These are phyloP conservation scores for Lonchura striata DNA, from an alignment of 2,113 vertebrate species.

Conservation along the genomic window DNA sequence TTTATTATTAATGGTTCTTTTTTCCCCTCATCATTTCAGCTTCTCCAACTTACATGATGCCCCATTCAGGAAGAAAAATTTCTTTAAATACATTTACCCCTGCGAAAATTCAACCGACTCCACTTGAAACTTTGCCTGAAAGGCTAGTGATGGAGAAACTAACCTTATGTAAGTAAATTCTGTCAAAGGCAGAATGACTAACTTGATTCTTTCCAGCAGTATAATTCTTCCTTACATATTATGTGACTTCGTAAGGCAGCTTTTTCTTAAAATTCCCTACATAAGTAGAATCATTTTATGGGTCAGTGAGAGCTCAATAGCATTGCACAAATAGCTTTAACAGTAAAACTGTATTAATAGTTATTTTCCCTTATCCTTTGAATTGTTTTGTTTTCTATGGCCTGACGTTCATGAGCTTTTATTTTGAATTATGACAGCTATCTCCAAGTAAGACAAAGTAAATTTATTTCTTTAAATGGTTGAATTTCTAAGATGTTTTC, in stretches of 20 bases:
- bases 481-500: neutral
- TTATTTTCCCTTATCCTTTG: neutral
- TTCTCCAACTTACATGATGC: conserved; percentile 53
- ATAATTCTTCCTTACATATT: neutral
- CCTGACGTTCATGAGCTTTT: neutral
- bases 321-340: neutral
- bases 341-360: neutral
- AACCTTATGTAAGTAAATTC: conserved; percentile 41
- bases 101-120: conserved; percentile 83
- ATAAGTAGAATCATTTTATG: neutral
- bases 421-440: neutral
- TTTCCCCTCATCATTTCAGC: conserved; percentile 17
- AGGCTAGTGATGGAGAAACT: conserved; percentile 65
- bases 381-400: neutral
- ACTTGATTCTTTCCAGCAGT: neutral
- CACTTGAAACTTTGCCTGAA: conserved; percentile 69
- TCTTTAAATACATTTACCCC: conserved; percentile 86
- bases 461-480: neutral
- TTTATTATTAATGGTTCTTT: neutral
- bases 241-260: neutral
- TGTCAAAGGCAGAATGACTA: neutral
- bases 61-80: conserved; percentile 76
- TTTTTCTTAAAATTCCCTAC: neutral
- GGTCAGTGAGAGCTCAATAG: neutral
- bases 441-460: neutral